These are phyloP conservation scores for Diarsia mendica DNA, from an alignment of 2,888 invertebrate genomes.

Conservation along the genomic window DNA sequence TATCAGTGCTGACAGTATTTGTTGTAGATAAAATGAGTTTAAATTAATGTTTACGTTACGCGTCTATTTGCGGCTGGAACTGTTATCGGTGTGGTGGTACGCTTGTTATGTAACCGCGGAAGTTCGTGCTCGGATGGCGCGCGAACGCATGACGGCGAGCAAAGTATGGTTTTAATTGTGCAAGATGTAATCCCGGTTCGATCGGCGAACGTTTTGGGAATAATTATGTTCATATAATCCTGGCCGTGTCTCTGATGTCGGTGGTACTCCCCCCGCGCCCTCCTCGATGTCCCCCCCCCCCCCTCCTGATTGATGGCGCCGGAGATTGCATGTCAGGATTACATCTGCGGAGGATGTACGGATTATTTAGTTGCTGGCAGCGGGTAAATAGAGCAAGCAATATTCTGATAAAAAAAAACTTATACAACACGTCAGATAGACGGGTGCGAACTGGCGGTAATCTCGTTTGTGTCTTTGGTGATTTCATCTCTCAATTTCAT, in stretches of 20 bases:
- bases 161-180: constrained; percentile 67
- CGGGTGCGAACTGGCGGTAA: constrained; percentile 65
- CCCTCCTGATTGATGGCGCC: constrained; percentile 85
- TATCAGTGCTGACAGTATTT: constrained; percentile 49
- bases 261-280: constrained; percentile 37
- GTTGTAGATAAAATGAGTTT: constrained; percentile 42
- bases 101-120: constrained; percentile 55
- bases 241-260: constrained; percentile 68
- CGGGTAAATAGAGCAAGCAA: constrained; percentile 80
- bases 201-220: constrained; percentile 73
- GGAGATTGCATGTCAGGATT: constrained; percentile 89
- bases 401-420: constrained; percentile 76
- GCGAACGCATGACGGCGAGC: constrained; percentile 57
- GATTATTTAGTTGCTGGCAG: constrained; percentile 85
- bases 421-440: constrained; percentile 67
- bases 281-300: constrained; percentile 62
- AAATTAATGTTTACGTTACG: constrained; percentile 61
- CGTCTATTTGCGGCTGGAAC: constrained; percentile 52
- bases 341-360: constrained; percentile 87
- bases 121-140: constrained; percentile 57
- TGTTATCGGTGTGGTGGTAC: constrained; percentile 42
- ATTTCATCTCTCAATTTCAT: constrained; percentile 61
- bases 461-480: constrained; percentile 67
- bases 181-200: constrained; percentile 65
- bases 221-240: constrained; percentile 73